A percentile compares a stretch with the other conserved stretches of the same genome.
phyloP scores from a whole-genome alignment of 2,888 invertebrate genomes.

The Temnothorax ravouxi region DNA sequence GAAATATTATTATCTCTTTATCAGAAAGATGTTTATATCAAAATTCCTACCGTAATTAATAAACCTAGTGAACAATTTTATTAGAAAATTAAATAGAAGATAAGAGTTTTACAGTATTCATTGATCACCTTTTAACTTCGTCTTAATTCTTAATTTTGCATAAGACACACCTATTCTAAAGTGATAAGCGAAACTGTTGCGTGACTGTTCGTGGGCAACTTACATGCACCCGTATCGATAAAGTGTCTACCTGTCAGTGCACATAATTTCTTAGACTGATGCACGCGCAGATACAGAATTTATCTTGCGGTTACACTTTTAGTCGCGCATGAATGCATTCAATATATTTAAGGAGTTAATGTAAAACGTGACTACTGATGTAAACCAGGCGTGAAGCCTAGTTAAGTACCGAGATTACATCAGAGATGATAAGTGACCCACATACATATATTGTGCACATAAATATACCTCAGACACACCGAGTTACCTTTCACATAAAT shows the following conservation, averaged over 20 bases:
- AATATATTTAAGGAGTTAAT: not conserved
- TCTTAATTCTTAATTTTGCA: conserved; percentile 29
- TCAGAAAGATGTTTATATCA: not conserved
- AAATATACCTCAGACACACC: not conserved
- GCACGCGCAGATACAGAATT: conserved; percentile 10
- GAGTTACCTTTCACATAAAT: not conserved
- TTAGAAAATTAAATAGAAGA: not conserved
- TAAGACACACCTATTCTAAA: not conserved
- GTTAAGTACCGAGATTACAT: conserved; percentile 13
- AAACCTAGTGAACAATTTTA: not conserved
- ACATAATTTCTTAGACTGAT: conserved; percentile 21
- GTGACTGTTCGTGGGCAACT: conserved; percentile 15
- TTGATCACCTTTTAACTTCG: not conserved
- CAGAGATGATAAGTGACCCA: conserved; percentile 10
- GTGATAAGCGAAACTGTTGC: conserved; percentile 5
- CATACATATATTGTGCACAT: not conserved
- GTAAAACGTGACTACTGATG: not conserved
- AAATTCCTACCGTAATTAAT: not conserved
- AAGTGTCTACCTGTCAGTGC: not conserved
- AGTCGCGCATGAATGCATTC: conserved; percentile 26
- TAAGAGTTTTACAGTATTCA: not conserved
- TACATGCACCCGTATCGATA: conserved; percentile 7
- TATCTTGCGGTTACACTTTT: conserved; percentile 7
- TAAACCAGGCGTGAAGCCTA: not conserved
- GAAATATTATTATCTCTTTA: not conserved